These are phyloP conservation scores for Keiferia lycopersicella DNA, from an alignment of 2,888 invertebrate genomes.

Conservation along the genomic window DNA sequence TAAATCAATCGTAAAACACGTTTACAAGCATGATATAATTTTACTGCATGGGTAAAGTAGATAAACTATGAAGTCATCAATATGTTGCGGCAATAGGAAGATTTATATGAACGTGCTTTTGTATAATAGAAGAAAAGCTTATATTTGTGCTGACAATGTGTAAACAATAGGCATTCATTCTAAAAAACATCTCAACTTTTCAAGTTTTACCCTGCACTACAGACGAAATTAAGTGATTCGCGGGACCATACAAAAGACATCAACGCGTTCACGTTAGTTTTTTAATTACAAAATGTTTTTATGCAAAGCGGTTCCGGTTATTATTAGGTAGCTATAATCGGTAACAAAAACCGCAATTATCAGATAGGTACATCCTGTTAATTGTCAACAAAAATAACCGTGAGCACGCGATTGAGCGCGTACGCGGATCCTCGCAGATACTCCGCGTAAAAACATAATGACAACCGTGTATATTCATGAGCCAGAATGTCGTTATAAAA, in stretches of 20 bases:
- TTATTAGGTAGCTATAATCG: neutral
- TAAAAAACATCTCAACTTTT: neutral
- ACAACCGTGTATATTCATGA: slow-evolving; percentile 47
- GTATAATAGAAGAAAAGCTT: neutral
- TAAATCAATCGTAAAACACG: neutral
- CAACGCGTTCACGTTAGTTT: slow-evolving; percentile 43
- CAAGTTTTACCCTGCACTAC: neutral
- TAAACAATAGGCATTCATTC: neutral
- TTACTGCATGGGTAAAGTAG: neutral
- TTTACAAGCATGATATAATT: neutral
- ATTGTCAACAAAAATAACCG: slow-evolving; percentile 40
- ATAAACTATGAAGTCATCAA: slow-evolving; percentile 9
- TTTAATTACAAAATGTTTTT: slow-evolving; percentile 9
- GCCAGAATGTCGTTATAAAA: slow-evolving; percentile 46
- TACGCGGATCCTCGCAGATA: slow-evolving; percentile 39
- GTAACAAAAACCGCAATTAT: slow-evolving; percentile 30
- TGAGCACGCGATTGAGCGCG: slow-evolving; percentile 36
- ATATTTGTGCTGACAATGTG: neutral
- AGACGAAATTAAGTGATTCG: neutral
- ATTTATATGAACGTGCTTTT: neutral
- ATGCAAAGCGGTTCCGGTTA: slow-evolving; percentile 2
- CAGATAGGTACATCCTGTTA: slow-evolving; percentile 35
- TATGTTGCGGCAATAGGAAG: neutral
- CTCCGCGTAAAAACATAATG: slow-evolving; percentile 42
- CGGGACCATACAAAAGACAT: slow-evolving; percentile 47